A percentile compares a stretch with the other conserved stretches of the same genome.
phyloP scores from a whole-genome alignment of 2,888 invertebrate species.

The Drosophila seclusa region DNA sequence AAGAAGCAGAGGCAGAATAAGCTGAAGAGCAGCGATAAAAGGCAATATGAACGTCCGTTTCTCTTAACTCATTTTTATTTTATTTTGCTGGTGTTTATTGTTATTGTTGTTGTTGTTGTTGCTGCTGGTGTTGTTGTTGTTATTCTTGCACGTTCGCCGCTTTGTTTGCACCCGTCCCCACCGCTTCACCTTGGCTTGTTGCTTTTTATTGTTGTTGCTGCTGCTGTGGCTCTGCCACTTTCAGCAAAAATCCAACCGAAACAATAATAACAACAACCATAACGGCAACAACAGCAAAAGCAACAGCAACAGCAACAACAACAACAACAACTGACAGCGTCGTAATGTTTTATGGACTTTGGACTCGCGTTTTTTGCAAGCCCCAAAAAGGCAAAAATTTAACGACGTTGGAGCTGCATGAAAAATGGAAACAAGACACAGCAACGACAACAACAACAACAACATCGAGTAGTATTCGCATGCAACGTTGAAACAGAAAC shows the following conservation, averaged over 20 bases:
- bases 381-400: constrained; percentile 76
- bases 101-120: constrained; percentile 23
- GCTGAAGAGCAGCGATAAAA: constrained; percentile 29
- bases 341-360: constrained; percentile 80
- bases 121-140: constrained; percentile 34
- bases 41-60: constrained; percentile 71
- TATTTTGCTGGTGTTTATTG: constrained; percentile 38
- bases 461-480: constrained; percentile 56
- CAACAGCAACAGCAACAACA: constrained; percentile 20
- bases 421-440: constrained; percentile 76
- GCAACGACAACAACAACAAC: constrained; percentile 33
- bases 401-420: constrained; percentile 72
- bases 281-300: constrained; percentile 41
- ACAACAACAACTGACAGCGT: constrained; percentile 61
- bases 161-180: constrained; percentile 30
- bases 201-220: constrained; percentile 45
- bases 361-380: constrained; percentile 71
- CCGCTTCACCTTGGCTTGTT: constrained; percentile 71
- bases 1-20: constrained; percentile 3
- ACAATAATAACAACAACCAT: constrained; percentile 55
- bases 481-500: constrained; percentile 73
- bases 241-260: constrained; percentile 69
- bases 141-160: constrained; percentile 70
- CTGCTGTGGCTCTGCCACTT: constrained; percentile 66
- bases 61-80: constrained; percentile 76